phyloP scores from a whole-genome alignment of 2,797 vertebrate genomes.

The Tapera naevia region DNA sequence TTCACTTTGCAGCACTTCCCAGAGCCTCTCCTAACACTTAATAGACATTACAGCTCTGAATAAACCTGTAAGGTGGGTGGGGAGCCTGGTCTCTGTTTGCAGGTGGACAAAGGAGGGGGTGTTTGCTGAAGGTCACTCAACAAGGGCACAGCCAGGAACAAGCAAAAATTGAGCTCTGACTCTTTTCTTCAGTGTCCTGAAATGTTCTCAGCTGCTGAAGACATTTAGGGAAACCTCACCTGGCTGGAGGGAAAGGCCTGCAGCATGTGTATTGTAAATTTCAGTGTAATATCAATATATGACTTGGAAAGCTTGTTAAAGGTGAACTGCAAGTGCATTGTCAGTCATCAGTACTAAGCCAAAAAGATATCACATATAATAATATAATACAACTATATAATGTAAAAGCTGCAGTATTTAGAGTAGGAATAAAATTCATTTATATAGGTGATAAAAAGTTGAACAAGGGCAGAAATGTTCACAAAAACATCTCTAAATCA shows the following conservation, averaged over 20 bases:
- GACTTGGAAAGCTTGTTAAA: neutral
- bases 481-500: neutral
- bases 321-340: neutral
- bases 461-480: neutral
- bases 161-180: neutral
- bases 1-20: constrained; percentile 49
- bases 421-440: neutral
- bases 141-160: neutral
- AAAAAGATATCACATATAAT: neutral
- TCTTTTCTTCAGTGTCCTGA: neutral
- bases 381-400: neutral
- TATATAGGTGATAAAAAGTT: neutral
- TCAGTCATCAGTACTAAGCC: neutral
- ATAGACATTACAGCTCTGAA: constrained; percentile 33
- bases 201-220: neutral
- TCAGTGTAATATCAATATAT: neutral
- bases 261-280: neutral
- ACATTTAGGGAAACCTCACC: neutral
- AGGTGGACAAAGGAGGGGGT: constrained; percentile 43
- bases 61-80: neutral
- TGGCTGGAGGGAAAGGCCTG: neutral
- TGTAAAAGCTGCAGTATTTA: neutral
- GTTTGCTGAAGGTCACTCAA: constrained; percentile 37
- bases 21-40: constrained; percentile 18
- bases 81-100: neutral